Conservation (phyloP, 2,113 vertebrate genomes). For the Tringa solitaria region DNA sequence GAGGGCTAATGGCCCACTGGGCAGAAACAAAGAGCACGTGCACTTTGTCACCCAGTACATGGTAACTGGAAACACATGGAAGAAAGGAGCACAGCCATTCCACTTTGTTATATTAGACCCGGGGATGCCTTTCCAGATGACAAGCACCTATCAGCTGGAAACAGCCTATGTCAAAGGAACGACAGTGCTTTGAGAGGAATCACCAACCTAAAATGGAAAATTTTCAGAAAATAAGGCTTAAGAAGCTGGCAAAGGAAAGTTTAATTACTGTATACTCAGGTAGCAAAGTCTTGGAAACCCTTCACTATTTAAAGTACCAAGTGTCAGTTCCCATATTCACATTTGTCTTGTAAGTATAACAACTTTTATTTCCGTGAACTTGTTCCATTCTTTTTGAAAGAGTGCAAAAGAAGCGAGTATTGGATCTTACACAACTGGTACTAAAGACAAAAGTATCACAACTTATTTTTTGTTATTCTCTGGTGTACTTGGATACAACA, state of each 20-base stretch:
- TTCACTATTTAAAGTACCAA: neutral
- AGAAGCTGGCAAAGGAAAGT: neutral
- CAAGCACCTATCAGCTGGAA: neutral
- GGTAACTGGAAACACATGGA: neutral
- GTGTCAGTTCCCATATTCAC: neutral
- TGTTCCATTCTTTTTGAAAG: neutral
- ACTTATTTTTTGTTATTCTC: neutral
- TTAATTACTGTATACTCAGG: neutral
- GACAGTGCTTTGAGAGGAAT: neutral
- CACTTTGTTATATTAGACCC: neutral
- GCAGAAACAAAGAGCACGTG: neutral
- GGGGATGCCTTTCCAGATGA: neutral
- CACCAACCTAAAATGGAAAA: neutral
- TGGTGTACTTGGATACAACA: neutral
- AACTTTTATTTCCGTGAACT: neutral
- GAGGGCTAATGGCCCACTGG: neutral
- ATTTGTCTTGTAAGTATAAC: neutral
- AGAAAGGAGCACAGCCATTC: neutral
- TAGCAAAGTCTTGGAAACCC: neutral
- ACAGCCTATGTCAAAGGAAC: neutral
- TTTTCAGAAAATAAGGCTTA: neutral
- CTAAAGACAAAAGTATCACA: neutral
- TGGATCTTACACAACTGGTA: neutral
- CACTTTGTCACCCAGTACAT: neutral
- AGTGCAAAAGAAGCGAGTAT: neutral